Conservation (phyloP, 2,113 vertebrate species). For the Peromyscus californicus region DNA sequence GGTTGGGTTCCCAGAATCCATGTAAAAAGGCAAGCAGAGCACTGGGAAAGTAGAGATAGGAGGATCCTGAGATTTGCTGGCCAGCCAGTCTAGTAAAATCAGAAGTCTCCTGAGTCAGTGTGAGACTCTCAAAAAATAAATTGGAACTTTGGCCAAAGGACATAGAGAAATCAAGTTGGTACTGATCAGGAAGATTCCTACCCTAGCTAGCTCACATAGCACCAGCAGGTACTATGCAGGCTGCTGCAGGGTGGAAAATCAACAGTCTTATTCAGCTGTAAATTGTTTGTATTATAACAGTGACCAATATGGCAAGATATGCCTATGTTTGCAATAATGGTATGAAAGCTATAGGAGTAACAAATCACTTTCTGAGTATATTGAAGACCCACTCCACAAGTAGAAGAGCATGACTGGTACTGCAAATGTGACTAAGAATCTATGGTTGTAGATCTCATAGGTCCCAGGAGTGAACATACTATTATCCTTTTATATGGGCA, state of each 20-base stretch:
- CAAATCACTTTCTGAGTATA: neutral
- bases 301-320: neutral
- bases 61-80: neutral
- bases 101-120: neutral
- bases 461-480: neutral
- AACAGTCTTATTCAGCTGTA: neutral
- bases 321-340: neutral
- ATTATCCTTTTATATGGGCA: neutral
- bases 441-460: neutral
- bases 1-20: neutral
- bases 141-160: neutral
- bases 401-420: neutral
- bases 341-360: neutral
- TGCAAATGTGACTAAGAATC: neutral
- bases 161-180: neutral
- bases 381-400: neutral
- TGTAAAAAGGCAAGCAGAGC: neutral
- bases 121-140: neutral
- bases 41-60: neutral
- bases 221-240: neutral
- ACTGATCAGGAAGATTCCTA: neutral
- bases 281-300: neutral
- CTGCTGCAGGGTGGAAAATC: neutral
- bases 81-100: neutral
- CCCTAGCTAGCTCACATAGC: neutral